These are phyloP conservation scores for Uloborus plumipes DNA, from an alignment of 2,888 invertebrate genomes.

Conservation along the genomic window DNA sequence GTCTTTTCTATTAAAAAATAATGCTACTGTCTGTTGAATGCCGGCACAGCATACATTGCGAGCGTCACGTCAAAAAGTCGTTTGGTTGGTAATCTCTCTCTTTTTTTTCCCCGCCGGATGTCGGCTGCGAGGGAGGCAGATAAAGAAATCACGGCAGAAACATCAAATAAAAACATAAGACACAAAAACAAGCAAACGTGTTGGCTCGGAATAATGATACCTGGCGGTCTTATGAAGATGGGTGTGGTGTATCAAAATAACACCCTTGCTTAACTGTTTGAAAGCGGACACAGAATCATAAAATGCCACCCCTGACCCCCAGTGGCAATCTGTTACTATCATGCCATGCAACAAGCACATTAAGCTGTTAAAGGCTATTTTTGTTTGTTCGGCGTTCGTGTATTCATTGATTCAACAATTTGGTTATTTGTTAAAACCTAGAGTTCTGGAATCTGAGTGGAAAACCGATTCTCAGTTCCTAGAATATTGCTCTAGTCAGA, in stretches of 20 bases:
- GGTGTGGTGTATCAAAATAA: conserved; percentile 47
- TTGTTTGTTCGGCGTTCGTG: too few species aligned
- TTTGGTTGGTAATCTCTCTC: conserved; percentile 20
- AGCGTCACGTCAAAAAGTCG: conserved; percentile 55
- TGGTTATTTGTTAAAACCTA: too few species aligned
- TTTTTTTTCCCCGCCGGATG: too few species aligned
- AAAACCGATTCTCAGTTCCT: too few species aligned
- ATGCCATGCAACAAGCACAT: conserved; percentile 1
- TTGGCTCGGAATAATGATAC: conserved; percentile 30
- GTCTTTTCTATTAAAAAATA: too few species aligned
- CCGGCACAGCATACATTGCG: conserved; percentile 19
- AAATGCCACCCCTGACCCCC: conserved; percentile 39
- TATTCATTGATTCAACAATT: too few species aligned
- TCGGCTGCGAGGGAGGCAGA: conserved; percentile 9
- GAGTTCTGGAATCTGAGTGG: too few species aligned
- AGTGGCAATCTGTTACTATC: conserved; percentile 29
- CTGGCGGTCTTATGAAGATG: conserved; percentile 11
- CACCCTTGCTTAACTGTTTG: conserved; percentile 42
- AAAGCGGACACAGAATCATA: conserved; percentile 26
- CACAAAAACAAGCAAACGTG: conserved; percentile 22
- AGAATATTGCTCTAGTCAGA: too few species aligned
- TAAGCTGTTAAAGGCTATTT: too few species aligned
- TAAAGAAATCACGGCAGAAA: conserved; percentile 43
- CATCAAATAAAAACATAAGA: conserved; percentile 36
- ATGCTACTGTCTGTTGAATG: conserved; percentile 49